Conservation (phyloP, 2,888 invertebrate genomes). For the Callimorpha dominula region DNA sequence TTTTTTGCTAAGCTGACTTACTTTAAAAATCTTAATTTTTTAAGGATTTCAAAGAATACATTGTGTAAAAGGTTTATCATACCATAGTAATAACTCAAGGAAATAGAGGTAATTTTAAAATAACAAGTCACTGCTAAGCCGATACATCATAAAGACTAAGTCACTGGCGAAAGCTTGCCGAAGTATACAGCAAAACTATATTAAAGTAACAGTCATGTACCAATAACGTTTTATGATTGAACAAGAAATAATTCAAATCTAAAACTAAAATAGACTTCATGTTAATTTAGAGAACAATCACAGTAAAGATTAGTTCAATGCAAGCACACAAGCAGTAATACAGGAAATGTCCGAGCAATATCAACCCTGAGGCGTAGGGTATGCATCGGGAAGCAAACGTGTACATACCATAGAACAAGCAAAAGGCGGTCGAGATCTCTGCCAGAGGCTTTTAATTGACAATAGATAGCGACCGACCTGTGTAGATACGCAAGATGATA, state of each 20-base stretch:
- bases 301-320: constrained; percentile 73
- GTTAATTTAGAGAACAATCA: constrained; percentile 77
- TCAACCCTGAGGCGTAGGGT: constrained; percentile 78
- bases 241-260: constrained; percentile 67
- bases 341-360: constrained; percentile 81
- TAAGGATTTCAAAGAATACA: not conserved
- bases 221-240: constrained; percentile 67
- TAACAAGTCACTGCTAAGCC: constrained; percentile 37
- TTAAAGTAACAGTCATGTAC: constrained; percentile 38
- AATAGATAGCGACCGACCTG: constrained; percentile 74
- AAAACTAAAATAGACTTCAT: constrained; percentile 71
- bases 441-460: constrained; percentile 82
- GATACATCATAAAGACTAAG: constrained; percentile 41
- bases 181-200: constrained; percentile 42
- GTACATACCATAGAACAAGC: constrained; percentile 77
- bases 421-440: constrained; percentile 79
- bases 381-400: constrained; percentile 80
- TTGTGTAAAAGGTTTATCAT: too few relatives aligned
- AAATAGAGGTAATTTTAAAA: constrained; percentile 40
- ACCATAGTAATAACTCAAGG: constrained; percentile 33
- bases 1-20: not conserved
- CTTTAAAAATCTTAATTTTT: not conserved
- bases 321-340: constrained; percentile 75
- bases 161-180: constrained; percentile 26
- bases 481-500: constrained; percentile 70